Base-by-base conservation (phyloP, 2,113 vertebrate species). In the Epinephelus moara region DNA sequence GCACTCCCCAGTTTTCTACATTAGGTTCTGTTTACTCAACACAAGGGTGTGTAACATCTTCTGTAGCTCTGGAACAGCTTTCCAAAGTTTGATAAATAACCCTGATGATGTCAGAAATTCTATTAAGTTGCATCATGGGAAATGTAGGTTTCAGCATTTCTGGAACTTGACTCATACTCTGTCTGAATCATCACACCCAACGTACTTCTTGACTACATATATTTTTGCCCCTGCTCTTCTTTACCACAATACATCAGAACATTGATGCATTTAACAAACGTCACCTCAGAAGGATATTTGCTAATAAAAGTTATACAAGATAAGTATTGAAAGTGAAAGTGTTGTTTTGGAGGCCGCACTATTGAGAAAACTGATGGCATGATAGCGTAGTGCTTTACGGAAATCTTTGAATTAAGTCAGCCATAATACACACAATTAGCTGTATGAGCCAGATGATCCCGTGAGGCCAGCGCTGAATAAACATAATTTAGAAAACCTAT, bases 401-500 rank as follows among this genome's bases (percentile, higher is more conserved):
- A 82, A 56, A 49, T 66, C 40, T 77, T 69, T 61, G 66, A 71
- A 59, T 82, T 47, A 30, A 63, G 50, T 63, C 71, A 47, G 68
- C 68, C 52, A 61, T 67, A 63, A 50, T 78, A 77, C 62, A 84
- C 73, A 64, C 59, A 73, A 62, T 68, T 63, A 62, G 74, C 33
- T 55, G 70, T 57, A 75, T 57, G 68, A 80, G 56, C 45, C 70
- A 71, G 52, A 53, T 71, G 63, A 88, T 30, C 10, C 37, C 70
- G 18, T 57, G 27, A 60, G 63, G 60, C 45, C 69, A 70, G 23
- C 1, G 49, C 81, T 70, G 63, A 70, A 73, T 78, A 52, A 64
- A 82, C 25, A 42, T 25, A 27, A 84, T 71, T 62, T 75, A 73
- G 27, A 88, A 89, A 86, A 78, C 50, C 47, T 64, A 70, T 8